phyloP scores from a whole-genome alignment of 2,113 vertebrate genomes.

The Paramisgurnus dabryanus region DNA sequence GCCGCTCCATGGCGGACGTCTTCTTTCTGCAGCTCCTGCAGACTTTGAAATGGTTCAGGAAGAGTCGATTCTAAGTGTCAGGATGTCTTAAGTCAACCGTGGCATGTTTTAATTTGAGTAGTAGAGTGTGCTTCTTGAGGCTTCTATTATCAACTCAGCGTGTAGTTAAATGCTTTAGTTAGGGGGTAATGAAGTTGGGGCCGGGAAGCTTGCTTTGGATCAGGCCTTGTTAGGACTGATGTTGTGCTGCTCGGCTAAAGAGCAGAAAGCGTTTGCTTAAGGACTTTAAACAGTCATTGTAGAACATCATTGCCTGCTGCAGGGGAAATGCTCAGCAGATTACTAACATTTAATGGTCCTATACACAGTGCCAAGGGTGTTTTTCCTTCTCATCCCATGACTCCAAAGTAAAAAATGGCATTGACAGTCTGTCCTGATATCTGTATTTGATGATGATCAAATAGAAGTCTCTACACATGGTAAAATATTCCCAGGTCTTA shows the following conservation, averaged over 20 bases:
- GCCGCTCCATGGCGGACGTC: neutral
- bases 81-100: constrained; percentile 4
- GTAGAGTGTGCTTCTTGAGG: constrained; percentile 9
- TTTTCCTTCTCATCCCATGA: neutral
- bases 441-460: neutral
- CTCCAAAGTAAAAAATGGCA: neutral
- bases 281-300: constrained; percentile 39
- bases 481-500: no score
- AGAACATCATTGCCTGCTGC: constrained; percentile 42
- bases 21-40: neutral
- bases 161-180: constrained; percentile 39
- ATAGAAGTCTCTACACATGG: neutral
- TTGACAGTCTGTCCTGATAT: neutral
- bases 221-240: constrained; percentile 37
- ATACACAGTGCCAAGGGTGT: constrained; percentile 22
- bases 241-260: constrained; percentile 28
- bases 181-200: constrained; percentile 28
- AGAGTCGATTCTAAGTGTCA: constrained; percentile 7
- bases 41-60: constrained; percentile 5
- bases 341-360: constrained; percentile 27
- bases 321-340: constrained; percentile 38
- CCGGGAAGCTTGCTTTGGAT: constrained; percentile 25
- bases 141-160: constrained; percentile 23
- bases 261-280: constrained; percentile 38
- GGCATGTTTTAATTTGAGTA: constrained; percentile 28